Conservation (phyloP, 1,140 invertebrate species). For the Eciton burchellii region DNA sequence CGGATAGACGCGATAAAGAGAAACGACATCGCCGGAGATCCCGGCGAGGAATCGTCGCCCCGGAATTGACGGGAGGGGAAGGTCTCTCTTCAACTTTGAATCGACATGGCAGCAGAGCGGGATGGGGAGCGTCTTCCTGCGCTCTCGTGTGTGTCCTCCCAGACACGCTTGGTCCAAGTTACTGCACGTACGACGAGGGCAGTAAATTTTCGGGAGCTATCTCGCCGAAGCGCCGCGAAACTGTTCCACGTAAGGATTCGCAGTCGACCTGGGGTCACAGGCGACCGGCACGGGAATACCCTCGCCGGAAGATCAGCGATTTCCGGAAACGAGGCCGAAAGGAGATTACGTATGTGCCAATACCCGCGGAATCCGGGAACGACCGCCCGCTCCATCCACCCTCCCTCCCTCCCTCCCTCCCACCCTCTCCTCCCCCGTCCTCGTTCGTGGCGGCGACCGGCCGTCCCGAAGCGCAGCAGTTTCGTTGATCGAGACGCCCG, state of each 20-base stretch:
- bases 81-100: conserved; percentile 69
- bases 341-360: conserved; percentile 71
- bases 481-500: conserved; percentile 68
- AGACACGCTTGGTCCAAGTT: conserved; percentile 56
- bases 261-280: not conserved
- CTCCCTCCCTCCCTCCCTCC: conserved; percentile 4
- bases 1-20: conserved; percentile 32
- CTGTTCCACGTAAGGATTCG: conserved; percentile 68
- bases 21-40: conserved; percentile 25
- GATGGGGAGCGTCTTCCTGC: conserved; percentile 6
- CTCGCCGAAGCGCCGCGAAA: conserved; percentile 61
- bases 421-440: conserved; percentile 12
- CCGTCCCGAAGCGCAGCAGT: conserved; percentile 34
- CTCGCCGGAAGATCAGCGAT: conserved; percentile 71
- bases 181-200: conserved; percentile 67
- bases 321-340: conserved; percentile 71
- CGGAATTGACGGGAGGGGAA: conserved; percentile 50
- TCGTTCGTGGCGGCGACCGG: conserved; percentile 2
- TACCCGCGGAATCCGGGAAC: conserved; percentile 56
- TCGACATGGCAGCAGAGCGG: conserved; percentile 42
- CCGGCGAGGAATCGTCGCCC: conserved; percentile 20
- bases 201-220: conserved; percentile 73
- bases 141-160: not conserved
- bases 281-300: conserved; percentile 52
- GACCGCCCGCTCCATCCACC: conserved; percentile 13